phyloP scores from a whole-genome alignment of 2,888 invertebrate genomes.

The Conomelus anceps region DNA sequence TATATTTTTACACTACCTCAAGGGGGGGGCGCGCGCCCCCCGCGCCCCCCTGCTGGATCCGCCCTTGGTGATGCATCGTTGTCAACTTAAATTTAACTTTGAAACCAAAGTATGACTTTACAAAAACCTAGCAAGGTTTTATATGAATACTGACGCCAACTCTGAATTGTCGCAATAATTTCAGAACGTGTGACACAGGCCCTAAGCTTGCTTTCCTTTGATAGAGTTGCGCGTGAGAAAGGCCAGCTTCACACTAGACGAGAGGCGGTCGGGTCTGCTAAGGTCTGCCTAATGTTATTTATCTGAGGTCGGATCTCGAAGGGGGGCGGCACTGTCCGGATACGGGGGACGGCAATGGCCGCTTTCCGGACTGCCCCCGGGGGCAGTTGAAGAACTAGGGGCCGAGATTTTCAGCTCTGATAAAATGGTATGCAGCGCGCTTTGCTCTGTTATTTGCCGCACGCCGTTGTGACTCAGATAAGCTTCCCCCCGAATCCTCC shows the following conservation, averaged over 20 bases:
- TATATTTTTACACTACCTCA: too few relatives aligned
- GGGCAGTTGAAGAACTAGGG: not conserved
- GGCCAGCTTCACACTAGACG: too few relatives aligned
- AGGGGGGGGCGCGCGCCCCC: too few relatives aligned
- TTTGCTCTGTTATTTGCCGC: not conserved
- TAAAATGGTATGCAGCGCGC: not conserved
- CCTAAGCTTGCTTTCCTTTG: not conserved
- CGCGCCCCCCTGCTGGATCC: too few relatives aligned
- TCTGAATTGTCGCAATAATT: not conserved
- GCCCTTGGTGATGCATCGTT: too few relatives aligned
- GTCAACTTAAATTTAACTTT: too few relatives aligned
- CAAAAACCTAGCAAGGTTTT: not conserved
- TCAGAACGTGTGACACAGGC: not conserved
- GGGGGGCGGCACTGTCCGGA: not conserved
- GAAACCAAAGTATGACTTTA: too few relatives aligned
- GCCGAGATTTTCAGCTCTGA: not conserved
- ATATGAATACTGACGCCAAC: not conserved
- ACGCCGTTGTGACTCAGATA: not conserved
- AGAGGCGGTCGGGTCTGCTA: not conserved
- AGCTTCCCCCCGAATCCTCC: not conserved
- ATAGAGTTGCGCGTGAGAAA: too few relatives aligned
- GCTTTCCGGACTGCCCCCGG: not conserved
- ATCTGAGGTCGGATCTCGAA: not conserved
- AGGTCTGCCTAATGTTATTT: not conserved
- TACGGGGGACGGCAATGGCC: not conserved